Evolutionary conservation across 2,888 invertebrate genomes (phyloP).

Genomic region (Agrochola litura): DNA sequence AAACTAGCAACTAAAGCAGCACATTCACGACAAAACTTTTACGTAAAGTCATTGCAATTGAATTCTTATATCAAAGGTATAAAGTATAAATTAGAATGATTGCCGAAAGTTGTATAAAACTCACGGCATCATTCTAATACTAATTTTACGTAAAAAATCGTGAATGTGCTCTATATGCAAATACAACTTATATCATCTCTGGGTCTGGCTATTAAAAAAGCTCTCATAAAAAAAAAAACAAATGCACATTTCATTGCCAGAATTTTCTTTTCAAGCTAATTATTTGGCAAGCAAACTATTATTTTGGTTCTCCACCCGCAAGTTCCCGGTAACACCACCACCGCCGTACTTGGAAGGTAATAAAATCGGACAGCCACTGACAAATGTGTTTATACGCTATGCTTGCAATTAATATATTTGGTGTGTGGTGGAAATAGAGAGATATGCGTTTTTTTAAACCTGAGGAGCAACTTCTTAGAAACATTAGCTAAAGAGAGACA

Average conservation of each 20-base stretch:
- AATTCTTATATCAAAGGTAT: background rate
- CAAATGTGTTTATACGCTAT: slow-evolving; percentile 67
- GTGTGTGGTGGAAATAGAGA: slow-evolving; percentile 18
- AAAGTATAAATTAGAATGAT: background rate
- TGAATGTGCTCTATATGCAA: background rate
- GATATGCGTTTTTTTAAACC: slow-evolving; percentile 5
- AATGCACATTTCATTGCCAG: background rate
- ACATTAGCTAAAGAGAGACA: too few species aligned
- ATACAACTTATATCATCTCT: background rate
- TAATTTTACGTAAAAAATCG: too few species aligned
- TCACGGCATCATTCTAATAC: background rate
- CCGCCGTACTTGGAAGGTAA: slow-evolving; percentile 63
- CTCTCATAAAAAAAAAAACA: background rate
- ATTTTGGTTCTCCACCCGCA: slow-evolving; percentile 8
- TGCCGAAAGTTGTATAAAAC: background rate
- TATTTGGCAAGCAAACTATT: slow-evolving; percentile 71
- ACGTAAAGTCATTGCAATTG: background rate
- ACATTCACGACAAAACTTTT: background rate
- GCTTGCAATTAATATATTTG: slow-evolving; percentile 50
- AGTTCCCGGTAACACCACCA: slow-evolving; percentile 68
- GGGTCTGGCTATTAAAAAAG: background rate
- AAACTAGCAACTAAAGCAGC: background rate
- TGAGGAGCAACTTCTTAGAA: too few species aligned
- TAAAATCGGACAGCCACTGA: slow-evolving; percentile 73
- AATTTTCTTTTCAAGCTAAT: slow-evolving; percentile 62